phyloP scores from a whole-genome alignment of 64 coral and sea anemone species.

The Catalaphyllia jardinei region DNA sequence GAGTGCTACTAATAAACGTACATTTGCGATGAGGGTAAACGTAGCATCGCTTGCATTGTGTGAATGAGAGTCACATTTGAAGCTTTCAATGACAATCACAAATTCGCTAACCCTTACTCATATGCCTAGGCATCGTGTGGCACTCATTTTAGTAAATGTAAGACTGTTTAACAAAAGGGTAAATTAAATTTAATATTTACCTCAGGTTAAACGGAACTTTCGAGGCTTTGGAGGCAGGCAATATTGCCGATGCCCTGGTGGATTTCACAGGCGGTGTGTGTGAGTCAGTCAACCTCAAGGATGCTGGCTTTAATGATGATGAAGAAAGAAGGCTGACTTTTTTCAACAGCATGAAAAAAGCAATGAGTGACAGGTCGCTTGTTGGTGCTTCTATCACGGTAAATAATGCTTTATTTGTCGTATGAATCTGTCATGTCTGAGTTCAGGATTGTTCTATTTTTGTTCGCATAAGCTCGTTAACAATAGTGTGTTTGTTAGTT shows the following conservation, averaged over 20 bases:
- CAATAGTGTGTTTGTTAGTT: too few species aligned
- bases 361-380: slow-evolving; percentile 51
- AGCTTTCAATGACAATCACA: too few species aligned
- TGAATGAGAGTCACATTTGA: too few species aligned
- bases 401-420: not conserved
- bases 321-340: slow-evolving; percentile 59
- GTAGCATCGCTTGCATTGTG: too few species aligned
- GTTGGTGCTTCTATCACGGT: slow-evolving; percentile 84
- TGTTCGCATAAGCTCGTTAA: too few species aligned
- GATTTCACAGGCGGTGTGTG: slow-evolving; percentile 85
- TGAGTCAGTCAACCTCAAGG: slow-evolving; percentile 50
- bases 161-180: not conserved
- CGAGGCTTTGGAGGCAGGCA: slow-evolving; percentile 76
- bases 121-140: too few species aligned
- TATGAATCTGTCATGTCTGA: too few species aligned
- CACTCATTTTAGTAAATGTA: too few species aligned
- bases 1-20: too few species aligned
- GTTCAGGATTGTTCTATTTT: too few species aligned
- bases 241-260: slow-evolving; percentile 78
- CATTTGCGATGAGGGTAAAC: too few species aligned
- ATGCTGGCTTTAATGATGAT: slow-evolving; percentile 52
- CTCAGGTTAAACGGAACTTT: slow-evolving; percentile 66
- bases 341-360: slow-evolving; percentile 73
- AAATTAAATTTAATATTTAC: not conserved
- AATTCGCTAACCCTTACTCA: too few species aligned